phyloP scores from a whole-genome alignment of 37 sponge, comb jelly and placozoan genomes.

The Cliona cf. orientalis region DNA sequence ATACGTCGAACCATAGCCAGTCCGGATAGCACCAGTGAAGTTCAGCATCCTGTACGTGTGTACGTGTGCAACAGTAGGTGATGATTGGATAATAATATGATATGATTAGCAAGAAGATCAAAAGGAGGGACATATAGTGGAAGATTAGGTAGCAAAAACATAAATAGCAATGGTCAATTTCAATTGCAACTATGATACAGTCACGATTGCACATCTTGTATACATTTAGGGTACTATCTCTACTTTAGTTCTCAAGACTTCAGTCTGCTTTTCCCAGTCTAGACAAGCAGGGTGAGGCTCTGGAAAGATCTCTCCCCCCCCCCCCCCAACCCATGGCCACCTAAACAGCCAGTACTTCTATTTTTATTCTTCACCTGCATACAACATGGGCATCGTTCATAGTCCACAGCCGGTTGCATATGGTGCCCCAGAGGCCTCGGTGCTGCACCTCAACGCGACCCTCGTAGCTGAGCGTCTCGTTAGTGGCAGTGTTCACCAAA shows the following conservation, averaged over 20 bases:
- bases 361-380: slow-evolving; percentile 26
- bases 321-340: too few species aligned
- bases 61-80: not conserved
- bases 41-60: slow-evolving; percentile 41
- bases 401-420: slow-evolving; percentile 71
- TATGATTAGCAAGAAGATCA: not conserved
- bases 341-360: not conserved
- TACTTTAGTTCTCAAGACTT: too few species aligned
- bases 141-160: not conserved
- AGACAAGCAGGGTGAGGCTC: too few species aligned
- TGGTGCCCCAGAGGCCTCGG: slow-evolving; percentile 72
- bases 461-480: not conserved
- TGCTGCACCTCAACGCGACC: slow-evolving; percentile 67
- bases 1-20: not conserved
- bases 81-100: not conserved
- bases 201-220: too few species aligned
- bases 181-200: not conserved
- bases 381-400: slow-evolving; percentile 60
- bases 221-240: too few species aligned
- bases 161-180: not conserved
- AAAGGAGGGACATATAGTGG: not conserved
- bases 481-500: slow-evolving; percentile 6
- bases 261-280: too few species aligned
- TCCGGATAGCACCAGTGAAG: slow-evolving; percentile 24
- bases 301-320: not conserved